Evolutionary conservation across 2,113 vertebrate genomes (phyloP).

Genomic region (Melanerpes formicivorus): DNA sequence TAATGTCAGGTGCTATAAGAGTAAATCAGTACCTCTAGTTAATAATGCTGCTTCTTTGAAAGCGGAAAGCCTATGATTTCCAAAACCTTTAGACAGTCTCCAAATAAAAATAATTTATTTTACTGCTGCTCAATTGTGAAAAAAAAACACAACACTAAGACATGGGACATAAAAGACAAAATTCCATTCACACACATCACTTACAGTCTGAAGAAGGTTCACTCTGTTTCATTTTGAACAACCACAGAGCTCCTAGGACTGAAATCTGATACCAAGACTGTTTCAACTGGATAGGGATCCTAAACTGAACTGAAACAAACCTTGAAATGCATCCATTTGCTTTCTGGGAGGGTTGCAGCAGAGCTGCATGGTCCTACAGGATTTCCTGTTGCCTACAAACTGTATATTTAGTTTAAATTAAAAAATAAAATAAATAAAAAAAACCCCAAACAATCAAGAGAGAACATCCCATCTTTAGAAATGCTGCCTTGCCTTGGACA

Average conservation of each 20-base stretch:
- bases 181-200: not conserved
- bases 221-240: not conserved
- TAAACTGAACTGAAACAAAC: not conserved
- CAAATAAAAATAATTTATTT: not conserved
- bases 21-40: not conserved
- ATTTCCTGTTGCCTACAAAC: not conserved
- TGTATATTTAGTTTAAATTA: not conserved
- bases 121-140: not conserved
- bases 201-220: not conserved
- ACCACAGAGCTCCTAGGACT: not conserved
- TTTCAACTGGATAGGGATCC: not conserved
- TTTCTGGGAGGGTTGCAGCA: not conserved
- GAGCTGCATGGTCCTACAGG: not conserved
- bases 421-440: not conserved
- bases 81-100: not conserved
- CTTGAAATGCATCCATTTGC: not conserved
- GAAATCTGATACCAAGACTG: not conserved
- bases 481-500: not conserved
- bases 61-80: not conserved
- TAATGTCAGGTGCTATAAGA: not conserved
- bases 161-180: not conserved
- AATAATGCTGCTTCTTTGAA: not conserved
- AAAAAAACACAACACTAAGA: not conserved
- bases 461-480: conserved; percentile 32
- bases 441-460: not conserved